These are phyloP conservation scores for Myioborus melanocephalus DNA, from an alignment of 2,797 vertebrate genomes.

Conservation along the genomic window DNA sequence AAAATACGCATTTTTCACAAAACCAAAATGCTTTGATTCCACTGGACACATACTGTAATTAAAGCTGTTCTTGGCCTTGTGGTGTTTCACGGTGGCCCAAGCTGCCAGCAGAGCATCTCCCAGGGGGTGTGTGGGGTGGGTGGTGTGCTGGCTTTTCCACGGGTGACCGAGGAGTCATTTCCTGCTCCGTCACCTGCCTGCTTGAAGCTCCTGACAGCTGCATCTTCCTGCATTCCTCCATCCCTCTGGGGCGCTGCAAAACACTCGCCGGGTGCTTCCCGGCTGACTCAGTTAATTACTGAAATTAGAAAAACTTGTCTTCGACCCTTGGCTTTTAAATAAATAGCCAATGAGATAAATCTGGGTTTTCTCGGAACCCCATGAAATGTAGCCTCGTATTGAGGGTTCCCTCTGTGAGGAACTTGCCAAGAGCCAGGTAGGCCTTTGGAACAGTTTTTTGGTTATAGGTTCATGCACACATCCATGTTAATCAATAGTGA, in stretches of 20 bases:
- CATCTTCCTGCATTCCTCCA: constrained; percentile 6
- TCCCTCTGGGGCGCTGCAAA: background rate
- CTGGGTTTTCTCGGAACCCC: background rate
- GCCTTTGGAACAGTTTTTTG: background rate
- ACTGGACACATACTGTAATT: fast-evolving
- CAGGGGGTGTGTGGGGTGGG: background rate
- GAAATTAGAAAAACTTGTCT: constrained; percentile 5
- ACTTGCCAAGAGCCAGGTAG: background rate
- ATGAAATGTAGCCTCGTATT: fast-evolving
- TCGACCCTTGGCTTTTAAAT: background rate
- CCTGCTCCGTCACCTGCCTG: background rate
- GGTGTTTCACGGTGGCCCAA: fast-evolving
- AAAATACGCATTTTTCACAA: background rate
- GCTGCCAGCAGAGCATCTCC: background rate
- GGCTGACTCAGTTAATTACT: constrained; percentile 47
- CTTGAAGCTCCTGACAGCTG: background rate
- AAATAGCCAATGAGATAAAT: background rate
- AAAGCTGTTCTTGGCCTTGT: background rate
- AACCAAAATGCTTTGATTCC: fast-evolving
- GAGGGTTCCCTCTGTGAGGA: background rate
- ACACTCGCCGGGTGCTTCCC: background rate
- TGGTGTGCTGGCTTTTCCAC: background rate
- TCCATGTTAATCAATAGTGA: background rate
- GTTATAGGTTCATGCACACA: fast-evolving
- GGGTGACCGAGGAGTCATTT: background rate